phyloP scores from a whole-genome alignment of 2,113 vertebrate species.

The Atractosteus spatula region DNA sequence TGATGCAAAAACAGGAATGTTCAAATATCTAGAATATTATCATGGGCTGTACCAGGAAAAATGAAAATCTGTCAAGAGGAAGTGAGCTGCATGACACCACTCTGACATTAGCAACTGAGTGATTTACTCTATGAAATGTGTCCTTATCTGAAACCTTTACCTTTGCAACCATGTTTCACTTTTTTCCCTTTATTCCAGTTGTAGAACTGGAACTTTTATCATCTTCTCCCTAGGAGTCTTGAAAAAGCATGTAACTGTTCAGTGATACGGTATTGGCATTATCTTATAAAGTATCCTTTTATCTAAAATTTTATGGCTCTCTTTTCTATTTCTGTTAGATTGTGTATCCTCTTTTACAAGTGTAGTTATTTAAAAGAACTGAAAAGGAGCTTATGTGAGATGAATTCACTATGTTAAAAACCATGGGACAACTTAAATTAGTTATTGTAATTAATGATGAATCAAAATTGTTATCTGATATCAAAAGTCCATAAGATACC shows the following conservation, averaged over 20 bases:
- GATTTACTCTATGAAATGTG: neutral
- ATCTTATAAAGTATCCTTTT: neutral
- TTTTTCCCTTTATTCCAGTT: no score
- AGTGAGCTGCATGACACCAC: no score
- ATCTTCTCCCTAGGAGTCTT: no score
- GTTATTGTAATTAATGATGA: slow-evolving; percentile 11
- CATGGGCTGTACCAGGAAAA: no score
- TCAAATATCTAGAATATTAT: no score
- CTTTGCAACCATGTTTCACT: neutral
- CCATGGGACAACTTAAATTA: neutral
- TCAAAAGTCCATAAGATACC: neutral
- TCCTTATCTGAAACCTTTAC: slow-evolving; percentile 10
- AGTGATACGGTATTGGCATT: neutral
- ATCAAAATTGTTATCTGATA: neutral
- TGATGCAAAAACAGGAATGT: no score
- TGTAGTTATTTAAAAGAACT: neutral
- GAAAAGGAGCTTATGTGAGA: neutral
- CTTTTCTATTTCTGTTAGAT: neutral
- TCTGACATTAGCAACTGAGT: no score
- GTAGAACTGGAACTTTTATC: no score
- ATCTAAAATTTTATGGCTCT: neutral
- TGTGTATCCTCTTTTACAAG: neutral
- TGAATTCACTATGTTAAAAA: neutral
- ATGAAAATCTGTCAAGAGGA: no score
- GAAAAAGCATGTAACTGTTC: neutral